Conservation (phyloP, 2,888 invertebrate genomes). For the Plebejus melissa region DNA sequence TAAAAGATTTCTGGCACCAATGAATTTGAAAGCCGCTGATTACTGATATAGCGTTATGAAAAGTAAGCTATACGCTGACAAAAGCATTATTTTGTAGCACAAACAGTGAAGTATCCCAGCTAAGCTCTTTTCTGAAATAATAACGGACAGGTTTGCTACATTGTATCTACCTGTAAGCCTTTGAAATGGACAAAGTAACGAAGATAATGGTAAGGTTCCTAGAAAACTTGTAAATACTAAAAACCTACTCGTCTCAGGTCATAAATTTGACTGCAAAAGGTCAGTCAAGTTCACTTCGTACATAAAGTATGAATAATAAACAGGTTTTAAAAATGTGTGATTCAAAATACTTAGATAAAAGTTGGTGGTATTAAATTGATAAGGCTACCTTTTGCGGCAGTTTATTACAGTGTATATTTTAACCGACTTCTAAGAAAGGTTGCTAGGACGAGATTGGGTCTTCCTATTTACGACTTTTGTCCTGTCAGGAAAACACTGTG, state of each 20-base stretch:
- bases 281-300: not conserved
- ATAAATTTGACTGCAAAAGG: conserved; percentile 11
- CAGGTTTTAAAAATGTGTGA: not conserved
- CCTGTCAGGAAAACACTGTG: too few relatives aligned
- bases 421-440: not conserved
- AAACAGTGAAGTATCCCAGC: not conserved
- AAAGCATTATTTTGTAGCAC: not conserved
- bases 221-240: not conserved
- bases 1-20: too few relatives aligned
- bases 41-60: too few relatives aligned
- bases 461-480: not conserved
- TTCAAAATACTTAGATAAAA: not conserved
- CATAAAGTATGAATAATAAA: conserved; percentile 21
- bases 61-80: not conserved
- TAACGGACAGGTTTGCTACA: not conserved
- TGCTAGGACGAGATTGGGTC: not conserved
- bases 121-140: not conserved
- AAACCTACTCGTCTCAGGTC: conserved; percentile 9
- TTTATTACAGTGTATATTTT: not conserved
- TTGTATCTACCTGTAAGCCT: not conserved
- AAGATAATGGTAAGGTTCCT: not conserved
- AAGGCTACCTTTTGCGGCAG: not conserved
- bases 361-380: not conserved
- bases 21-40: too few relatives aligned
- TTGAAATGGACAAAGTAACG: conserved; percentile 3